Base-by-base conservation (phyloP, 1,140 invertebrate genomes). In the Dendroctonus valens region DNA sequence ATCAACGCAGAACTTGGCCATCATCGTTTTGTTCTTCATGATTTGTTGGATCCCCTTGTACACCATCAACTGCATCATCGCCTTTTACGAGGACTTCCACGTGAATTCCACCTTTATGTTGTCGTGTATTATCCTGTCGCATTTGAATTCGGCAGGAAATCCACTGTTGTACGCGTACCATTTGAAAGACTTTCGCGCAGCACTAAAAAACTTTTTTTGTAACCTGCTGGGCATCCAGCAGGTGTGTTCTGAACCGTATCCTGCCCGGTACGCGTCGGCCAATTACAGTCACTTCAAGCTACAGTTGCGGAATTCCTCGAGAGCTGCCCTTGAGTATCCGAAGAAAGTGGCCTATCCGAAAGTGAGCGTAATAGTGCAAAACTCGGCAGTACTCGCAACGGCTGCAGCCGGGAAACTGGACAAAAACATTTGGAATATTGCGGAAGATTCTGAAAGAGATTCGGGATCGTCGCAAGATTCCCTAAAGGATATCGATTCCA, bases 21-120 rank as follows among this genome's bases (percentile, higher is more conserved):
- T 94, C 65, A 95, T 96, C 55, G 93, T 96, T 1, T 79, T 91
- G 41, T 94, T 95, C 80, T 96, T 96, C 80, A 92, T 95, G 79
- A 83, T 95, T 51, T 95, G 92, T 75, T 96, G 93, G 93, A 91
- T 96, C 54, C 93, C 93, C 0, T 81, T 96, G 4, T 95, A 96
- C 79, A 94, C 92, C 37, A 91, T 94, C 68, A 96, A 96, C 78
- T 93, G 91, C 71, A 83, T 94, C 12, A 85, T 91, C 75, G 91
- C 91, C 0, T 94, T 94, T 75, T 90, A 87, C 72, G 84, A 83
- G 0, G 73, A 83, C 3, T 88, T 89, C 72, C 76, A 84, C 54
- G 86, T 91, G 38, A 86, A 87, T 67, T 81, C 84, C 0, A 80
- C 85, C 7, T 74, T 93, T n/a, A 85, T 91, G 48, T 85, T 92